phyloP scores from a whole-genome alignment of 2,113 vertebrate species.

The Glaucidium brasilianum region DNA sequence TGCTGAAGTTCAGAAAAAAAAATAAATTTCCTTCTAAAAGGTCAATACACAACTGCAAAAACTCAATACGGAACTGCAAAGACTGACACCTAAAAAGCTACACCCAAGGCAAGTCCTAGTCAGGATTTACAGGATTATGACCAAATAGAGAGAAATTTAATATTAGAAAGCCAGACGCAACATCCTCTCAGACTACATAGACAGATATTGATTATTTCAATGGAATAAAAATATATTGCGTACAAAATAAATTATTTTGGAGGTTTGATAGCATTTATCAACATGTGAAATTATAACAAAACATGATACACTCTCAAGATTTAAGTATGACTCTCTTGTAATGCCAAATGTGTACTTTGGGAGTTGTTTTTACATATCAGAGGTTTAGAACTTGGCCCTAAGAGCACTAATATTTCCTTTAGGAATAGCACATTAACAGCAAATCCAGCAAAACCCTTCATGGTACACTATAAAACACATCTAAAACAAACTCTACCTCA shows the following conservation, averaged over 20 bases:
- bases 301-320: background rate
- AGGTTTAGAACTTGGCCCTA: background rate
- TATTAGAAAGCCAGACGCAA: background rate
- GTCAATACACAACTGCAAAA: background rate
- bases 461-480: background rate
- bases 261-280: background rate
- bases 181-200: background rate
- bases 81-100: background rate
- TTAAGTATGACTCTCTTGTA: background rate
- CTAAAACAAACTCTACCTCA: background rate
- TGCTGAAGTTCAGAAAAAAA: background rate
- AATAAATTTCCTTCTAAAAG: background rate
- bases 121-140: background rate
- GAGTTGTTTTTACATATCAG: background rate
- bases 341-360: background rate
- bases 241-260: background rate
- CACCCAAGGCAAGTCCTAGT: background rate
- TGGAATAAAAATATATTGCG: background rate
- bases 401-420: constrained; percentile 4
- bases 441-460: background rate
- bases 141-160: background rate
- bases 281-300: background rate
- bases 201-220: background rate
- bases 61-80: background rate
- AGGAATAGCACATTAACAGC: background rate